Evolutionary conservation across 2,113 vertebrate genomes (phyloP), one percentile per base, ranked within the genome.

Genomic region (Chascanopsetta lugubris): DNA sequence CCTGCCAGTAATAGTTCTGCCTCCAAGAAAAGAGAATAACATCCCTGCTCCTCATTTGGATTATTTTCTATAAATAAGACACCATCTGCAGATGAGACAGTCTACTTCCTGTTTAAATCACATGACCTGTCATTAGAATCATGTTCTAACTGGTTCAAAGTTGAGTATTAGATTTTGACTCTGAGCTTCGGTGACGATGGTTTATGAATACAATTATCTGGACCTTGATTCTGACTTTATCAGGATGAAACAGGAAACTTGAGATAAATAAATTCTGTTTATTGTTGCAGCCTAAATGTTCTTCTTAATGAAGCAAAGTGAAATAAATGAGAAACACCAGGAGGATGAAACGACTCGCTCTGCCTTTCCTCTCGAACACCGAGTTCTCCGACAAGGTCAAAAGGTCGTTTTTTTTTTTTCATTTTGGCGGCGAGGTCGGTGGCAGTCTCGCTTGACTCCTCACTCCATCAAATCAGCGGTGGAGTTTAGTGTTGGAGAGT

Each of bases 391-490:
- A 18, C 24, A 1, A 43, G 72, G 57, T 57, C 5, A 57, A 67
- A 34, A 48, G 50, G 43, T 61, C 50, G 26, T 24, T 51, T 24
- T 29, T 66, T 18, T 18, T 54, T n/a, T 24, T 29, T 66, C 22
- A 24, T 54, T n/a, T 30, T 36, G 45, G 13, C 26, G 15, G 10
- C 22, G 36, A 46, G 15, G 4, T 4, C 45, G 9, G 47, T 5
- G 3, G 46, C 56, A 6, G 50, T 51, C 36, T 53, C 66, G 34
- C 49, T 9, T 30, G 38, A 26, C 30, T 4, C 13, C 40, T 34
- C 63, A 50, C 73, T 77, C 69, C 8, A 46, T 77, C 79, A 69
- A 9, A 15, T 10, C 36, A 7, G 45, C 74, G 17, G 40, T 20
- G 60, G 48, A 29, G 56, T 29, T n/a, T 4, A 45, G 62, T 9